Evolutionary conservation across 2,113 vertebrate genomes (phyloP).

Genomic region (Lophochroa leadbeateri): DNA sequence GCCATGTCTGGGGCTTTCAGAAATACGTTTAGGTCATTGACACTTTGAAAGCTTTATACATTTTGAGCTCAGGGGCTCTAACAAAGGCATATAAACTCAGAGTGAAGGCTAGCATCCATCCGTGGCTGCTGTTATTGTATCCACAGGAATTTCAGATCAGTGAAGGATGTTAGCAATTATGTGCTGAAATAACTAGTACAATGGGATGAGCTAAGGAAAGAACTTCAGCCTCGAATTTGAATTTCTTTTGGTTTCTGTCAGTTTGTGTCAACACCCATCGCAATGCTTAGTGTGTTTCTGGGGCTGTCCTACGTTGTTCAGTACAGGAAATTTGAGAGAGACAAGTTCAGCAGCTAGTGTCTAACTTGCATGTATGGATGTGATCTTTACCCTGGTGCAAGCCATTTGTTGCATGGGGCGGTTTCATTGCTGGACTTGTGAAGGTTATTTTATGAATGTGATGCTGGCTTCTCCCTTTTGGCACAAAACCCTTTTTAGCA

Average conservation of each 20-base stretch:
- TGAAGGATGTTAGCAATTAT: constrained; percentile 72
- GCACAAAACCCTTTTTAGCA: background rate
- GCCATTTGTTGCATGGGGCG: fast-evolving
- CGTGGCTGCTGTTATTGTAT: constrained; percentile 62
- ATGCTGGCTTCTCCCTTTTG: background rate
- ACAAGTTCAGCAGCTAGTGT: background rate
- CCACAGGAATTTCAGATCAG: constrained; percentile 60
- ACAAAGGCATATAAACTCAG: constrained; percentile 48
- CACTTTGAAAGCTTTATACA: constrained; percentile 43
- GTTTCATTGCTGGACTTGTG: background rate
- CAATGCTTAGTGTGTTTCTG: background rate
- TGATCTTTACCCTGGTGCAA: background rate
- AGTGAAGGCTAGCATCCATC: constrained; percentile 60
- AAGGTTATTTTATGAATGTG: background rate
- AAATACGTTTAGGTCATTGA: constrained; percentile 54
- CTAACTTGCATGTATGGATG: background rate
- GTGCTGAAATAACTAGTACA: constrained; percentile 64
- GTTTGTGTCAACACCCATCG: background rate
- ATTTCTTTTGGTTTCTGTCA: constrained; percentile 40
- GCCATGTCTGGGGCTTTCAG: background rate
- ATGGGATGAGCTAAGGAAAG: constrained; percentile 62
- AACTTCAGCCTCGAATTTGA: constrained; percentile 43
- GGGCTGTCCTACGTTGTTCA: background rate
- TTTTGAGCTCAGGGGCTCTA: constrained; percentile 4
- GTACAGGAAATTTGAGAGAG: constrained; percentile 11